Evolutionary conservation across 1,140 invertebrate genomes (phyloP), one percentile per base, ranked within the genome.

Genomic region (Drosophila busckii): DNA sequence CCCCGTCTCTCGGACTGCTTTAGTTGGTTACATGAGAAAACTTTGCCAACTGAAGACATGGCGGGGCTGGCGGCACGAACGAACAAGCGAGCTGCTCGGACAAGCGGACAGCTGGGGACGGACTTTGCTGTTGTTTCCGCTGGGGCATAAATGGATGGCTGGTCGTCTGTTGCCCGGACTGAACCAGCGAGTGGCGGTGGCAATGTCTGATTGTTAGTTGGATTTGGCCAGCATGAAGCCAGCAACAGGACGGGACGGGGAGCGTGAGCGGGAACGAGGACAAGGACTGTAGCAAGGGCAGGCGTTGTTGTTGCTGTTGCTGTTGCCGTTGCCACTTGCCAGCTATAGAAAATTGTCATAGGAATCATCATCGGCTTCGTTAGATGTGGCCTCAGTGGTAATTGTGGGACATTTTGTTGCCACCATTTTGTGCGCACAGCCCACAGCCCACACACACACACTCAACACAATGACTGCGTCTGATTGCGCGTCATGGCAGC

Each of bases 401-500:
- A 85, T 85, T 85, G 83, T 82, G 83, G 83, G 83, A 82, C 83
- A 85, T 85, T 85, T 85, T 78, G 76, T 85, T 82, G 76, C 75
- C 75, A 82, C 80, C 80, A 78, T 75, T 71, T 49, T 76, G 40
- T 34, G 23, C 45, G 12, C 34, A 40, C 40, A 59, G 32, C 44
- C 16, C 20, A n/a, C 49, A 35, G 42, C 38, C 26, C 22, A 58
- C 17, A 22, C 23, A 23, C 12, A 12, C 10, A 34, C 10, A 23
- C 13, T 22, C 9, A 59, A 66, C 63, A 70, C 71, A 80, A 61
- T 82, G 65, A 82, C 60, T 64, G 54, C 54, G 60, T 64, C 54
- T 64, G 60, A 64, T 64, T 64, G 60, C 60, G 60, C 60, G 54
- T 58, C 45, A 58, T 40, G 45, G 38, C 20, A 23, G 53, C 45